Evolutionary conservation across 2,797 vertebrate genomes (phyloP), one percentile per base, ranked within the genome.

Genomic region (Pelodytes ibericus): DNA sequence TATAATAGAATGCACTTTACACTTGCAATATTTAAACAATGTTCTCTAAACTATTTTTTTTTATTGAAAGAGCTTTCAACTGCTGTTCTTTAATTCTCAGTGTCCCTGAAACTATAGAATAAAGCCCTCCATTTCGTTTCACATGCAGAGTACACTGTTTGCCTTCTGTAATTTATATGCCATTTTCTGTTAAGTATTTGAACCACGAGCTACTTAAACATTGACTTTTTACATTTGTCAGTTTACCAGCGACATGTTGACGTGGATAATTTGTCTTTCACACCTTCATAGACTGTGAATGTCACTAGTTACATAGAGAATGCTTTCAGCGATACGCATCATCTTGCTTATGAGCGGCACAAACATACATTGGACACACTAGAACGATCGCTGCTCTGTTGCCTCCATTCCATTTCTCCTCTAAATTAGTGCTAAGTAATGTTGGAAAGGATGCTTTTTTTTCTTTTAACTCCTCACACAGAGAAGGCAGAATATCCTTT

Each of bases 251-350:
- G 75, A 61, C 44, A 51, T 61, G 70, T 47, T 41, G 63, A 78
- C 51, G 41, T 68, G 70, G 29, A 78, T 72, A 78, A 78, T 78
- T 72, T 78, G 76, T 78, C 76, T 78, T 78, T 78, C 76, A 78
- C 76, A 78, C 70, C 60, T 72, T 78, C 70, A 78, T 68, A 41
- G 63, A 72, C 63, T 78, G 76, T 78, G 76, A 78, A 78, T 78
- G 76, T 78, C 76, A 78, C 56, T 67, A 66, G 70, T 72, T 73
- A 68, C 62, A 61, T 36, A 58, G 41, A 53, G 57, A 67, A 78
- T 68, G 65, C 70, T 56, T 67, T 53, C 44, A 67, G 41, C 31
- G 70, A 61, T 73, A 61, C 44, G 64, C 76, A 67, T 78, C 76
- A 67, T 73, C 70, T 61, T 68, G 18, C 71, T 72, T 78, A 72